Percentiles rank a stretch among this genome's conserved stretches.
These are phyloP conservation scores for Leptopilina myrica DNA, from an alignment of 2,888 invertebrate genomes.

Conservation along the genomic window DNA sequence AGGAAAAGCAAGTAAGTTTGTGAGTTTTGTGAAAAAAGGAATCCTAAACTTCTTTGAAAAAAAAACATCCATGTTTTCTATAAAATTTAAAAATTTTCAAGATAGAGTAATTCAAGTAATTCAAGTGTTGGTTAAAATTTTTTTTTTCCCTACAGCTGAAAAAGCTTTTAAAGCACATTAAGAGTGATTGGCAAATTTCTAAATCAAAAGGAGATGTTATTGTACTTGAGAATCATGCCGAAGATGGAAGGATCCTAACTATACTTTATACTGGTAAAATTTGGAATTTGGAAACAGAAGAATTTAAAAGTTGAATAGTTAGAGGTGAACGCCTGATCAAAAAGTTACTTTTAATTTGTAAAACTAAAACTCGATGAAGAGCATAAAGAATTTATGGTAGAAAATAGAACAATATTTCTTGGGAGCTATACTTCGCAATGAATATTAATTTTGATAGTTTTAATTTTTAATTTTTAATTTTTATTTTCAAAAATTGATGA, in stretches of 20 bases:
- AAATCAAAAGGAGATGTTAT: neutral
- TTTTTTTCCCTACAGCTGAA: neutral
- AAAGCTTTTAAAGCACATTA: constrained; percentile 3
- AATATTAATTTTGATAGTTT: too few species aligned
- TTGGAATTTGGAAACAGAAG: neutral
- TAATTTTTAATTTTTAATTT: too few species aligned
- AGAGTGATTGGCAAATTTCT: constrained; percentile 21
- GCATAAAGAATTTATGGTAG: too few species aligned
- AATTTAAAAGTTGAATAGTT: constrained; percentile 24
- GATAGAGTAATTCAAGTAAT: too few species aligned
- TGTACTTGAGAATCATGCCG: constrained; percentile 7
- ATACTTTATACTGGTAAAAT: constrained; percentile 34
- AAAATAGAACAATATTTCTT: too few species aligned
- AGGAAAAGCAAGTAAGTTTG: constrained; percentile 19
- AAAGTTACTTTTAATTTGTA: neutral
- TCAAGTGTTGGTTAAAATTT: too few species aligned
- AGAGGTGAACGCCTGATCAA: neutral
- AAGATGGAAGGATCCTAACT: constrained; percentile 24
- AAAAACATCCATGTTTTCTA: neutral
- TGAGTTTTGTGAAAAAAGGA: neutral
- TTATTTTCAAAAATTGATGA: too few species aligned
- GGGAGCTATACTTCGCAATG: too few species aligned
- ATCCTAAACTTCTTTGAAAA: too few species aligned
- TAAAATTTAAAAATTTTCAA: too few species aligned
- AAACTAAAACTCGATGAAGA: neutral